Percentiles rank a stretch among this genome's conserved stretches.
These are phyloP conservation scores for Neuroscelio doddi DNA, from an alignment of 2,888 invertebrate genomes.

Conservation along the genomic window DNA sequence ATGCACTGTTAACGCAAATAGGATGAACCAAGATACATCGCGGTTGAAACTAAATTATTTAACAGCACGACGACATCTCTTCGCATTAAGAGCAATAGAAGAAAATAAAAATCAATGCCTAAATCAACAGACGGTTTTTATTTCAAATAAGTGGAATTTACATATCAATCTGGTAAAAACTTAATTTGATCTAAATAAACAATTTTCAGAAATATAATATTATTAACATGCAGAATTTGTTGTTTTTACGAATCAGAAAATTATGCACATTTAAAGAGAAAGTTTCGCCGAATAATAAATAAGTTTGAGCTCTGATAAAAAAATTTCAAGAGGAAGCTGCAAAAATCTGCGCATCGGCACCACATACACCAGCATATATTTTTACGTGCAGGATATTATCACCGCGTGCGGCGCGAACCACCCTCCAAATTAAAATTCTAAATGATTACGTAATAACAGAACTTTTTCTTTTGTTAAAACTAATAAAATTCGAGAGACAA, in stretches of 20 bases:
- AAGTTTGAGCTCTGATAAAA: neutral
- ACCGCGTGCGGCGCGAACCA: neutral
- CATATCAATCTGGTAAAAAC: too few relatives aligned
- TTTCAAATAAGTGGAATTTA: too few relatives aligned
- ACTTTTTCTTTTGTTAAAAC: constrained; percentile 28
- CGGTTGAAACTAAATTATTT: neutral
- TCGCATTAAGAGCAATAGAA: too few relatives aligned
- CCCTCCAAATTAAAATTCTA: constrained; percentile 29
- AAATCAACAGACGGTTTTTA: too few relatives aligned
- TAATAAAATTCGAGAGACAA: too few relatives aligned
- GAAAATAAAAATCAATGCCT: too few relatives aligned
- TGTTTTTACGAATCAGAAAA: neutral
- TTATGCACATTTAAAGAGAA: neutral
- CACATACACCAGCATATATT: neutral
- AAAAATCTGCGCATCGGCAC: constrained; percentile 15
- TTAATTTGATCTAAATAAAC: too few relatives aligned
- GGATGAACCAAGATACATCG: constrained; percentile 18
- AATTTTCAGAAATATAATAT: constrained; percentile 2
- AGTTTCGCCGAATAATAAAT: neutral
- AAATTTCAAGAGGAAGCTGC: constrained; percentile 16
- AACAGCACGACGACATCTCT: neutral
- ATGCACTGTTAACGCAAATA: constrained; percentile 21
- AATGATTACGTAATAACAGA: constrained; percentile 21
- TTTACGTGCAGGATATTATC: neutral
- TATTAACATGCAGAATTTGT: neutral